Evolutionary conservation across 2,888 invertebrate species (phyloP).

Genomic region (Ophioninae sp.): DNA sequence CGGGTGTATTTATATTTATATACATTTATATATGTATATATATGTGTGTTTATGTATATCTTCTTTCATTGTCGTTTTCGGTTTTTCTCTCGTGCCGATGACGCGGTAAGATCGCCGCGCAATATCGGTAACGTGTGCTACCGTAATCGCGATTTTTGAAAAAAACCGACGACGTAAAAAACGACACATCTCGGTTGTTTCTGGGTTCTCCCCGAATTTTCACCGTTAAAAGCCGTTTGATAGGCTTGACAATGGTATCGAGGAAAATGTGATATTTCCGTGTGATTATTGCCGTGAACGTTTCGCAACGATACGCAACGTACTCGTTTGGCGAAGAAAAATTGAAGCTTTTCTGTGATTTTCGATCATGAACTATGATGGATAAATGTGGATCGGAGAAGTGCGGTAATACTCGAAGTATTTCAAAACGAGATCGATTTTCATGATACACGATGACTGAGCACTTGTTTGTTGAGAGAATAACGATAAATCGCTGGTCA

Average conservation of each 20-base stretch:
- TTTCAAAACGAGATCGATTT: conserved; percentile 10
- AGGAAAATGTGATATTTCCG: neutral
- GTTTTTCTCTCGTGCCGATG: conserved; percentile 36
- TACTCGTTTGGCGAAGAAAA: neutral
- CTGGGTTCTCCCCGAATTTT: neutral
- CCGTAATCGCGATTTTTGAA: conserved; percentile 21
- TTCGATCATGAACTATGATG: conserved; percentile 31
- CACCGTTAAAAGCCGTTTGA: neutral
- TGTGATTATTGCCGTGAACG: neutral
- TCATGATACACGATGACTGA: neutral
- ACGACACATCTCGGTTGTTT: neutral
- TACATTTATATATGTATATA: too few relatives aligned
- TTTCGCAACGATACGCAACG: neutral
- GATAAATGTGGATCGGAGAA: conserved; percentile 29
- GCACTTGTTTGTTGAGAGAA: neutral
- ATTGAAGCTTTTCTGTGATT: conserved; percentile 32
- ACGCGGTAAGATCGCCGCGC: conserved; percentile 26
- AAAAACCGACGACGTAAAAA: neutral
- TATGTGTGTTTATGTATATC: too few relatives aligned
- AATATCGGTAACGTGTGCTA: conserved; percentile 21
- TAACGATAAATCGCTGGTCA: neutral
- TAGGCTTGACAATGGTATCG: neutral
- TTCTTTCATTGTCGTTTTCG: conserved; percentile 19
- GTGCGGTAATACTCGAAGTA: conserved; percentile 48
- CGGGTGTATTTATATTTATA: too few relatives aligned